Evolutionary conservation across 2,797 vertebrate species (phyloP).

Genomic region (Sebastes miniatus): DNA sequence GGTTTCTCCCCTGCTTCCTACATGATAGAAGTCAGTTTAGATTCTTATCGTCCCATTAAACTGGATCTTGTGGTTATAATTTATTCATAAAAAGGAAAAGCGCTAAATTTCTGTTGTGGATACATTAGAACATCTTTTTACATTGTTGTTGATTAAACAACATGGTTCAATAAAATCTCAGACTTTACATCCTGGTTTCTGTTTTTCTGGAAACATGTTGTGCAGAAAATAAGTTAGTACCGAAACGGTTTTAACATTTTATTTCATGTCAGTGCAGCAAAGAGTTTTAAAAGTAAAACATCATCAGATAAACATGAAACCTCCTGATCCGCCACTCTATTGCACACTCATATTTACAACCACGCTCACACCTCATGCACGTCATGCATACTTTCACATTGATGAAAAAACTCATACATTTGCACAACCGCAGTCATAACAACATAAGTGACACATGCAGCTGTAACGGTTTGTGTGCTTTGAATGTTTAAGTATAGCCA

Average conservation of each 20-base stretch:
- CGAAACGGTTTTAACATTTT: background rate
- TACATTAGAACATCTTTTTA: background rate
- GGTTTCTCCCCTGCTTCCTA: background rate
- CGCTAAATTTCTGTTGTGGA: background rate
- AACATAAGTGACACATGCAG: too few species aligned
- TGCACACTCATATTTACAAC: too few species aligned
- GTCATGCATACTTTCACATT: too few species aligned
- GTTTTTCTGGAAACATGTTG: background rate
- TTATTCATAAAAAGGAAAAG: background rate
- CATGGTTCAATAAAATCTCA: constrained; percentile 15
- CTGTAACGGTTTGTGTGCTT: too few species aligned
- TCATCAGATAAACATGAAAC: background rate
- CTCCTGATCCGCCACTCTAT: too few species aligned
- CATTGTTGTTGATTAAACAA: background rate
- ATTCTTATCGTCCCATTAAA: background rate
- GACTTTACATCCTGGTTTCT: background rate
- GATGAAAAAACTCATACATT: too few species aligned
- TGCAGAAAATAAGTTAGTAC: background rate
- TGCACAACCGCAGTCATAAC: too few species aligned
- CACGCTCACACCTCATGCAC: too few species aligned
- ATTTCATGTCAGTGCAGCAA: background rate
- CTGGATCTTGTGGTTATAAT: background rate
- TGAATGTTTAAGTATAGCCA: too few species aligned
- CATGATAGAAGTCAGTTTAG: background rate
- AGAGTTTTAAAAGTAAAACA: background rate